These are phyloP conservation scores for Keiferia lycopersicella DNA, from an alignment of 2,888 invertebrate species.

Conservation along the genomic window DNA sequence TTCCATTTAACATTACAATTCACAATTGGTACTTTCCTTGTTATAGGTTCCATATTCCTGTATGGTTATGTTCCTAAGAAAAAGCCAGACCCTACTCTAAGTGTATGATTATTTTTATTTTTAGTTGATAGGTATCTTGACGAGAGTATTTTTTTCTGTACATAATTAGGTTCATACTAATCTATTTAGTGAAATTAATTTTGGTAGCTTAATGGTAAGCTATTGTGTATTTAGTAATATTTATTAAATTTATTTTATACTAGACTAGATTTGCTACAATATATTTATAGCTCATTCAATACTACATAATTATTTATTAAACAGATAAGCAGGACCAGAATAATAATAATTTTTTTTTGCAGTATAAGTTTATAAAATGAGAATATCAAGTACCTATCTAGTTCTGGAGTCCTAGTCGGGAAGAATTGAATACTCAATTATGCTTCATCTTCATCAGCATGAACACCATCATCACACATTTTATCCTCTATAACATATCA, in stretches of 20 bases:
- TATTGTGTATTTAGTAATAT: not conserved
- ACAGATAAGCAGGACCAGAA: not conserved
- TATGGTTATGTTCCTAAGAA: slow-evolving; percentile 90
- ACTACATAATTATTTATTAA: too few relatives aligned
- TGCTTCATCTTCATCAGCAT: not conserved
- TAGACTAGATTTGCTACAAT: not conserved
- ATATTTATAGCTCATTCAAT: not conserved
- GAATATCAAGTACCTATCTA: not conserved
- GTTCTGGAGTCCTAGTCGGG: slow-evolving; percentile 5
- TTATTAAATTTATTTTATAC: not conserved
- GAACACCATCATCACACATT: not conserved
- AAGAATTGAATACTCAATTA: not conserved
- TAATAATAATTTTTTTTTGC: not conserved
- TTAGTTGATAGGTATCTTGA: not conserved
- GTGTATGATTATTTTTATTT: slow-evolving; percentile 54
- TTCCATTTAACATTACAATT: slow-evolving; percentile 95
- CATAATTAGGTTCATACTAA: not conserved
- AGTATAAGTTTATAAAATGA: slow-evolving; percentile 5
- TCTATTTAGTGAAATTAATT: not conserved
- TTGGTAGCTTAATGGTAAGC: not conserved
- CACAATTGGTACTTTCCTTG: slow-evolving; percentile 90
- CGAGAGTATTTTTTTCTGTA: slow-evolving; percentile 1
- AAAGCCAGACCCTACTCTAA: slow-evolving; percentile 59
- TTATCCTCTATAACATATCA: too few relatives aligned
- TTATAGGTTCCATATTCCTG: slow-evolving; percentile 96